Evolutionary conservation across 2,888 invertebrate genomes (phyloP).

Genomic region (Caenorhabditis afra): DNA sequence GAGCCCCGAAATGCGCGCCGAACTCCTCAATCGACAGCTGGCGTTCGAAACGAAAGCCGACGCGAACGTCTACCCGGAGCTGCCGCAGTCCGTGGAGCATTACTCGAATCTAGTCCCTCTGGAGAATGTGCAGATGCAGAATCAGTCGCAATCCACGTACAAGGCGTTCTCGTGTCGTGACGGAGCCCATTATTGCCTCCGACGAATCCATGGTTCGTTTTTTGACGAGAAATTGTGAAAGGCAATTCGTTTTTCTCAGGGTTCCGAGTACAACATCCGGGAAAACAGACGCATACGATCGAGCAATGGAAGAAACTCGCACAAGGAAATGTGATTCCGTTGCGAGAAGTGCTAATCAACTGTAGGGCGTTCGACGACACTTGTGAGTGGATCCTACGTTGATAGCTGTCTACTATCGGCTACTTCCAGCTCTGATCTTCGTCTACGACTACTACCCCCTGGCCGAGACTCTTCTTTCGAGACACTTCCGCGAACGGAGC

Average conservation of each 20-base stretch:
- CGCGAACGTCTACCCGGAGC: constrained; percentile 54
- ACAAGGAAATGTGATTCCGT: constrained; percentile 94
- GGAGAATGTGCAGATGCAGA: constrained; percentile 48
- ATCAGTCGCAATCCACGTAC: constrained; percentile 59
- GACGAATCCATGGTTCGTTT: constrained; percentile 67
- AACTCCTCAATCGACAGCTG: constrained; percentile 70
- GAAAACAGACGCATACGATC: constrained; percentile 88
- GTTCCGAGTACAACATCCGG: constrained; percentile 87
- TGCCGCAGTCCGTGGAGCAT: constrained; percentile 69
- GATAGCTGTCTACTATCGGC: not conserved
- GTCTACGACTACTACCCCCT: constrained; percentile 96
- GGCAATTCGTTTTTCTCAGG: too few relatives aligned
- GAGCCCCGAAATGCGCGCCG: constrained; percentile 66
- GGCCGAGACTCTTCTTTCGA: constrained; percentile 90
- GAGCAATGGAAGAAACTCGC: constrained; percentile 94
- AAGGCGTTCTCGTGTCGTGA: constrained; percentile 68
- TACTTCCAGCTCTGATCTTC: constrained; percentile 89
- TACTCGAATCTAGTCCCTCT: constrained; percentile 67
- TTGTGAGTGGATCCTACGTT: constrained; percentile 85
- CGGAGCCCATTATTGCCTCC: constrained; percentile 68
- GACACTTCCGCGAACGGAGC: constrained; percentile 83
- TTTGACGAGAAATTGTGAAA: not conserved
- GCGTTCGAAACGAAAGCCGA: constrained; percentile 68
- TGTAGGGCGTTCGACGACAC: constrained; percentile 93
- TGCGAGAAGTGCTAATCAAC: constrained; percentile 94